A percentile compares a stretch with the other conserved stretches of the same genome.
phyloP scores from a whole-genome alignment of 2,888 invertebrate genomes.

The Allophyes oxyacanthae region DNA sequence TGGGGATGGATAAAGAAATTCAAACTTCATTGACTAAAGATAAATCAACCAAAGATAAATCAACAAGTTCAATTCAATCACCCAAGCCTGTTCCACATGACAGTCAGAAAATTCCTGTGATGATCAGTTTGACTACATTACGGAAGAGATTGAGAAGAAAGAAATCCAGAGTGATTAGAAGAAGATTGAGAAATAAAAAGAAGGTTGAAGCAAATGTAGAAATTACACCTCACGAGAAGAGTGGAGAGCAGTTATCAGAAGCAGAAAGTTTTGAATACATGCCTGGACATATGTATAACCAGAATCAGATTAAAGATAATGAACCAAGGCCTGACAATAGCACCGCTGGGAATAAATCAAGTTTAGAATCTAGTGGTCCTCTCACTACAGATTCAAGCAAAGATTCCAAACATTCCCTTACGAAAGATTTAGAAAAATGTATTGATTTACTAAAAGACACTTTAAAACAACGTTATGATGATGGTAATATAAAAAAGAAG shows the following conservation, averaged over 20 bases:
- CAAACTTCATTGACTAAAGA: conserved; percentile 72
- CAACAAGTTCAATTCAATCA: conserved; percentile 25
- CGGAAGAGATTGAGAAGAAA: conserved; percentile 70
- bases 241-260: conserved; percentile 83
- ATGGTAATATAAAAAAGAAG: conserved; percentile 89
- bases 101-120: conserved; percentile 70
- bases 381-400: conserved; percentile 83
- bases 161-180: conserved; percentile 65
- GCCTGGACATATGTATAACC: conserved; percentile 89
- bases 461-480: conserved; percentile 89
- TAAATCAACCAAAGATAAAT: conserved; percentile 38
- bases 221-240: conserved; percentile 69
- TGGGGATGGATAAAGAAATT: conserved; percentile 77
- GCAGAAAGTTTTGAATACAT: conserved; percentile 92
- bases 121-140: conserved; percentile 78
- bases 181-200: conserved; percentile 64
- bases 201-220: conserved; percentile 53
- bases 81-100: conserved; percentile 38
- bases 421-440: conserved; percentile 90
- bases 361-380: conserved; percentile 81
- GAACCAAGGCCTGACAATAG: conserved; percentile 60
- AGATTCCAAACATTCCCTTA: conserved; percentile 79
- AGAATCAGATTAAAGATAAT: conserved; percentile 75
- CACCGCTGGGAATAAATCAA: conserved; percentile 78
- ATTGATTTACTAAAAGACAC: conserved; percentile 90